Evolutionary conservation across 2,888 invertebrate species (phyloP).

Genomic region (Sphinx pinastri): DNA sequence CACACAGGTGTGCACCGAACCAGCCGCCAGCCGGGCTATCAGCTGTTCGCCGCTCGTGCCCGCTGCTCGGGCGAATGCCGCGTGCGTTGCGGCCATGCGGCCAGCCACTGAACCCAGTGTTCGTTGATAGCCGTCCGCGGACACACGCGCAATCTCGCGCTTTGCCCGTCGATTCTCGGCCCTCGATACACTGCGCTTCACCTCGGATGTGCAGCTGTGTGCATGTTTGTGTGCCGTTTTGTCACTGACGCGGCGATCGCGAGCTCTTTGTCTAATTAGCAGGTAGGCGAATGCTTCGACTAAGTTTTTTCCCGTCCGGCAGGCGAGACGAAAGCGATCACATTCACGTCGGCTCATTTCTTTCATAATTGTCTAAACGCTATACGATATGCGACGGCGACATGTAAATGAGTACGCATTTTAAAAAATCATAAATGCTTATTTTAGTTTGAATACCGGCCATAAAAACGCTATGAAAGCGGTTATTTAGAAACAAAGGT

Average conservation of each 20-base stretch:
- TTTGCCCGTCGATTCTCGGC: conserved; percentile 54
- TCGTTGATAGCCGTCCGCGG: conserved; percentile 68
- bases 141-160: conserved; percentile 63
- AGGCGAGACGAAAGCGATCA: conserved; percentile 48
- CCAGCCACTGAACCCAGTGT: conserved; percentile 61
- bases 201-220: conserved; percentile 65
- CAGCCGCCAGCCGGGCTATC: conserved; percentile 65
- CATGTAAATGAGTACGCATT: conserved; percentile 19
- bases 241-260: conserved; percentile 69
- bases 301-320: conserved; percentile 45
- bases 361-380: conserved; percentile 22
- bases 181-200: conserved; percentile 43
- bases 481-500: conserved; percentile 65
- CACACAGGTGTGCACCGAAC: conserved; percentile 73
- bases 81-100: conserved; percentile 39
- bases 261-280: conserved; percentile 80
- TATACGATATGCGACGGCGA: background rate
- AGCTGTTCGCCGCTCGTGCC: conserved; percentile 71
- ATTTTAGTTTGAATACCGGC: conserved; percentile 36
- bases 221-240: conserved; percentile 71
- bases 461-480: conserved; percentile 41
- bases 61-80: conserved; percentile 58
- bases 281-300: conserved; percentile 74
- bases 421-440: conserved; percentile 40
- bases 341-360: conserved; percentile 37